A percentile compares a stretch with the other conserved stretches of the same genome.
Conservation (phyloP, 2,113 vertebrate species). For the Microtus oregoni region DNA sequence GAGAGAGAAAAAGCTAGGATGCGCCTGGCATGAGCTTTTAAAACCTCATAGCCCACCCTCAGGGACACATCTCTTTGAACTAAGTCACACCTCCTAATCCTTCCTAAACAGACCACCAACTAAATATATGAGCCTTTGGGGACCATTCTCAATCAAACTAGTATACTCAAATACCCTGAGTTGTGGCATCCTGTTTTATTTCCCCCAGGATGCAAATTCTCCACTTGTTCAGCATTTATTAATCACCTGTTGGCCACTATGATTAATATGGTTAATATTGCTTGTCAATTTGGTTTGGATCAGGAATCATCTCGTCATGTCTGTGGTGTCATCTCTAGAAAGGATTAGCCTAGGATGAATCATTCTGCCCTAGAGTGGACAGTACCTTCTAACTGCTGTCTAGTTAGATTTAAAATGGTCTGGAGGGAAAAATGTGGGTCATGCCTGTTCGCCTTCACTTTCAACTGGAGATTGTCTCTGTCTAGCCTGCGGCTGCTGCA, state of each 20-base stretch:
- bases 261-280: neutral
- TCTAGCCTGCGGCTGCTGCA: no score
- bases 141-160: neutral
- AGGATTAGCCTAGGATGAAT: neutral
- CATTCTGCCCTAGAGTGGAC: neutral
- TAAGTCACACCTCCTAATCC: neutral
- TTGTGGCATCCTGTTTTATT: neutral
- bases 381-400: neutral
- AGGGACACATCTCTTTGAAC: neutral
- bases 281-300: neutral
- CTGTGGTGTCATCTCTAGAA: no score
- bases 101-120: neutral
- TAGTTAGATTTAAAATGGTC: neutral
- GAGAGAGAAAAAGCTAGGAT: neutral
- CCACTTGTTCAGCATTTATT: neutral
- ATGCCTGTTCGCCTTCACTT: neutral
- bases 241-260: neutral
- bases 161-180: neutral
- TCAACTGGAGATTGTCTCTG: neutral
- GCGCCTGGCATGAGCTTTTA: neutral
- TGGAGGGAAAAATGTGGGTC: neutral
- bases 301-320: neutral
- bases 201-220: neutral
- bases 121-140: neutral
- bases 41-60: neutral